Base-by-base conservation (phyloP, 2,113 vertebrate species). In the Fulmarus glacialis region DNA sequence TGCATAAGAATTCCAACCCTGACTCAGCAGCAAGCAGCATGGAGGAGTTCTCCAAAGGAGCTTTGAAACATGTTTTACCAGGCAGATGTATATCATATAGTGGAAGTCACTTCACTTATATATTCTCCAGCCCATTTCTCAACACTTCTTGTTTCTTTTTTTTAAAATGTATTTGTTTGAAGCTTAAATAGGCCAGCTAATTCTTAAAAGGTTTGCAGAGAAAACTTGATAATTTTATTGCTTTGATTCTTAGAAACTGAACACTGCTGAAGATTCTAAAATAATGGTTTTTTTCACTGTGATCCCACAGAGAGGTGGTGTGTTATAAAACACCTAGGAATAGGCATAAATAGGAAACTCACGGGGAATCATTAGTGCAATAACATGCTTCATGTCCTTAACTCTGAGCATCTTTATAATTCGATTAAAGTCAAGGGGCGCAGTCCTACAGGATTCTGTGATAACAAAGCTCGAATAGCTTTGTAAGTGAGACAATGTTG, bases 161-260 rank as follows among this genome's bases (percentile, higher is more conserved):
- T 71, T 63, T n/a, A 1, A 24, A 21, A 56, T 75, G 34, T 75
- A 59, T 58, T 95, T 48, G 16, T 70, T 16, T n/a, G 40, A 91
- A 91, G 66, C 23, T 40, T 64, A 85, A 47, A 90, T 81, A 93
- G 24, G 38, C 16, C 24, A 90, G 11, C 6, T 95, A 85, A 72
- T 80, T 82, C 30, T 60, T 77, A 24, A 86, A 91, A 59, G 45
- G 11, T 21, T 87, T 40, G 12, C 60, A 80, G 70, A 50, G 22
- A 70, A 93, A 55, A 72, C 12, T n/a, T 62, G 14, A 5, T 82
- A 34, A 20, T 71, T 89, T 5, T 85, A 72, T 60, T 92, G 17
- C 85, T 93, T 93, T 78, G 60, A 73, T 73, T 73, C 70, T 68
- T 72, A 82, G 89, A 82, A 97, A 81, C 21, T 59, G 81, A 96